Evolutionary conservation across 2,113 vertebrate species (phyloP).

Genomic region (Osmerus eperlanus): DNA sequence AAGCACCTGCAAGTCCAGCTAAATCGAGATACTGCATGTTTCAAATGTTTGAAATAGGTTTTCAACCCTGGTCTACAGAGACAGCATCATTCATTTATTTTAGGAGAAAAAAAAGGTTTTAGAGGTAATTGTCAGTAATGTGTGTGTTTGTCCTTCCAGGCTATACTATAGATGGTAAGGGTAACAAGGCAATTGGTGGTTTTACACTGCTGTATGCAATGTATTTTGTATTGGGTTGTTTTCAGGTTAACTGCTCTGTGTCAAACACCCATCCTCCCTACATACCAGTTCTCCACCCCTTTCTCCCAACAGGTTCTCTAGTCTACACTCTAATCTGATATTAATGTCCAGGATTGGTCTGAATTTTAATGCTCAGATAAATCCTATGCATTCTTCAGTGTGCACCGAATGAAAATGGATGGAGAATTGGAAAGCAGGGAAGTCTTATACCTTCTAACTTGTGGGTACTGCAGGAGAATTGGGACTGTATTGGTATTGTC

Average conservation of each 20-base stretch:
- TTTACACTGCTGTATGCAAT: constrained; percentile 11
- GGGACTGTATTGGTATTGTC: not conserved
- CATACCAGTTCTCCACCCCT: not conserved
- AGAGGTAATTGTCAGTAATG: not conserved
- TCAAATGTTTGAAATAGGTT: not conserved
- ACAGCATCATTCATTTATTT: too few relatives aligned
- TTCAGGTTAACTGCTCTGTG: constrained; percentile 1
- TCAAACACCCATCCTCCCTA: not conserved
- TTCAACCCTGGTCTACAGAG: too few relatives aligned
- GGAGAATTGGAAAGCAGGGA: too few relatives aligned
- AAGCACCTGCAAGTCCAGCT: too few relatives aligned
- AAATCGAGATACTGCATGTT: too few relatives aligned
- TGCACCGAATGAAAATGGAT: too few relatives aligned
- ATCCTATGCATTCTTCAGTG: too few relatives aligned
- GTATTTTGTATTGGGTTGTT: not conserved
- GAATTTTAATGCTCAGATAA: too few relatives aligned
- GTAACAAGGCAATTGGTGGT: not conserved
- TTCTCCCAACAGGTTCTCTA: too few relatives aligned
- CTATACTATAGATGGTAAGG: not conserved
- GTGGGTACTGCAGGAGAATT: not conserved
- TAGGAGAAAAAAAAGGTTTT: not conserved
- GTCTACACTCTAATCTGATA: too few relatives aligned
- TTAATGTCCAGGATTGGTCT: too few relatives aligned
- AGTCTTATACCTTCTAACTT: constrained; percentile 8
- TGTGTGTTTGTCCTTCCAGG: not conserved